Percentiles rank a stretch among this genome's conserved stretches.
phyloP scores from a whole-genome alignment of 2,888 invertebrate species.

The Eristalis tenax region DNA sequence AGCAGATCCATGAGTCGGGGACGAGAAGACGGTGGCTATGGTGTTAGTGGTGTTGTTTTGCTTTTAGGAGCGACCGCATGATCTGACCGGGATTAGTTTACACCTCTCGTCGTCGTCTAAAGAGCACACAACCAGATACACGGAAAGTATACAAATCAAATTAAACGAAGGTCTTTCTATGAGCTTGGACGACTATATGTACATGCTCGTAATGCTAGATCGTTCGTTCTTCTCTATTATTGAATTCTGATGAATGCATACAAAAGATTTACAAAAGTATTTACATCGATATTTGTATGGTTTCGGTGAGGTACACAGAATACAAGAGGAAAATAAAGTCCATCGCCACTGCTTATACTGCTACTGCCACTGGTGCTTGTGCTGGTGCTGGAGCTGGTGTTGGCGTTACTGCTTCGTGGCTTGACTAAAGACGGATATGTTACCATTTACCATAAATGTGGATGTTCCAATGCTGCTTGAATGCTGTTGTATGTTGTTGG shows the following conservation, averaged over 20 bases:
- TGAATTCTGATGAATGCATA: conserved; percentile 72
- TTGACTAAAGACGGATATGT: conserved; percentile 66
- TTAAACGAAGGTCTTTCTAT: conserved; percentile 45
- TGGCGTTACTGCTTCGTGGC: conserved; percentile 51
- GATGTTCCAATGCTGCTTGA: conserved; percentile 39
- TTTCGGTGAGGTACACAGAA: conserved; percentile 42
- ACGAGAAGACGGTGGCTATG: background rate
- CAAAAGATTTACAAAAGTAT: conserved; percentile 71
- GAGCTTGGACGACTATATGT: background rate
- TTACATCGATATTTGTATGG: conserved; percentile 71
- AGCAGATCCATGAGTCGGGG: background rate
- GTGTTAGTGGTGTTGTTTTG: conserved; percentile 29
- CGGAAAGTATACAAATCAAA: background rate
- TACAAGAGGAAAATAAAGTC: conserved; percentile 13
- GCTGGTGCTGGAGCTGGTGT: background rate
- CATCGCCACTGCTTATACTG: conserved; percentile 14
- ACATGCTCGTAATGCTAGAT: conserved; percentile 11
- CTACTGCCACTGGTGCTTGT: background rate
- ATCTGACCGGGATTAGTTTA: conserved; percentile 71
- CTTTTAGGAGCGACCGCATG: conserved; percentile 63
- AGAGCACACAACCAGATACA: conserved; percentile 19
- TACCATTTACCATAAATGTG: conserved; percentile 61
- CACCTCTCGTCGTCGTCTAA: conserved; percentile 47
- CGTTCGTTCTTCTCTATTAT: conserved; percentile 65
- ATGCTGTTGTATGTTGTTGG: conserved; percentile 19